These are phyloP conservation scores for Pantelozetes paolii DNA, from an alignment of 2,888 invertebrate genomes.

Conservation along the genomic window DNA sequence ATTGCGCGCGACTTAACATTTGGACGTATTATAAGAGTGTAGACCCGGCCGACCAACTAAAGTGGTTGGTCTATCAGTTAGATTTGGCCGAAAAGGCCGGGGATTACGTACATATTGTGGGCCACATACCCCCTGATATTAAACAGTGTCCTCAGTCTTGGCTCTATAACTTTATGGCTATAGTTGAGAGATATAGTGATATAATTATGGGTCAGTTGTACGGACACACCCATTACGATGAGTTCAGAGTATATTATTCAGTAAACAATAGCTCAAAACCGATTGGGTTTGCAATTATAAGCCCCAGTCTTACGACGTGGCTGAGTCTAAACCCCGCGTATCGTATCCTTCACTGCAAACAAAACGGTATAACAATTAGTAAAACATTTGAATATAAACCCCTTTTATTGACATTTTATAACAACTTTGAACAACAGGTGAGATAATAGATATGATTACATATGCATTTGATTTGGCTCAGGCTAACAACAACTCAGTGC, in stretches of 20 bases:
- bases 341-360: slow-evolving; percentile 84
- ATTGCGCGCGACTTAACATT: slow-evolving; percentile 67
- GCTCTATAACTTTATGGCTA: slow-evolving; percentile 73
- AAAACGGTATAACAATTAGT: slow-evolving; percentile 58
- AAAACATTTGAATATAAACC: slow-evolving; percentile 78
- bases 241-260: slow-evolving; percentile 77
- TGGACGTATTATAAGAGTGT: slow-evolving; percentile 48
- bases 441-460: slow-evolving; percentile 84
- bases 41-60: slow-evolving; percentile 69
- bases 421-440: slow-evolving; percentile 44
- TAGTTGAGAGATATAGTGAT: slow-evolving; percentile 72
- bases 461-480: slow-evolving; percentile 93
- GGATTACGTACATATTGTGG: slow-evolving; percentile 74
- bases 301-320: slow-evolving; percentile 73
- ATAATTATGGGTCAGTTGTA: slow-evolving; percentile 74
- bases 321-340: slow-evolving; percentile 76
- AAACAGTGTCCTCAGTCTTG: slow-evolving; percentile 65
- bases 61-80: slow-evolving; percentile 72
- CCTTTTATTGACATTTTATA: background rate
- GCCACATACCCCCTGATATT: slow-evolving; percentile 73
- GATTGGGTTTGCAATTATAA: slow-evolving; percentile 69
- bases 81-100: slow-evolving; percentile 66
- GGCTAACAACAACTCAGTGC: slow-evolving; percentile 63
- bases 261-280: slow-evolving; percentile 57
- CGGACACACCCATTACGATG: slow-evolving; percentile 87